phyloP scores from a whole-genome alignment of 64 coral and sea anemone genomes.

The Actinia equina region DNA sequence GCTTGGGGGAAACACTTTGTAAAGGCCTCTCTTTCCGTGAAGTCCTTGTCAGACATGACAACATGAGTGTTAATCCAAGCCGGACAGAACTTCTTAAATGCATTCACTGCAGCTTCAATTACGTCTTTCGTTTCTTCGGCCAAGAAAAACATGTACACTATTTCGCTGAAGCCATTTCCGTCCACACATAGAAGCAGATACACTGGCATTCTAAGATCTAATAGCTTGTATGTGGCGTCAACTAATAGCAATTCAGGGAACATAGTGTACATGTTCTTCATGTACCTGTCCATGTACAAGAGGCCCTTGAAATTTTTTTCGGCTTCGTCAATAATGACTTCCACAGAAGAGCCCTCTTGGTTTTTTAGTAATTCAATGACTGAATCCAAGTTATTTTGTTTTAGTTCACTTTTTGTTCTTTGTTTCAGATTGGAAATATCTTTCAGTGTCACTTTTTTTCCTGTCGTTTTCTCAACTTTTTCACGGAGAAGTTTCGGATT shows the following conservation, averaged over 20 bases:
- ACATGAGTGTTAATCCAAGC: slow-evolving; percentile 26
- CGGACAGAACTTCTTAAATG: slow-evolving; percentile 33
- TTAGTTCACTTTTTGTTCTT: slow-evolving; percentile 45
- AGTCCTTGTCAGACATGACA: not conserved
- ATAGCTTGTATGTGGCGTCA: not conserved
- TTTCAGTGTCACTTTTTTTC: slow-evolving; percentile 21
- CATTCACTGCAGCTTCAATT: slow-evolving; percentile 33
- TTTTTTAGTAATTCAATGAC: slow-evolving; percentile 32
- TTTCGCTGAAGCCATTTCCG: slow-evolving; percentile 40
- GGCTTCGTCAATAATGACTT: not conserved
- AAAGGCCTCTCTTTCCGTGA: slow-evolving; percentile 33
- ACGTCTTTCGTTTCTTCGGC: not conserved
- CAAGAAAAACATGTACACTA: slow-evolving; percentile 63
- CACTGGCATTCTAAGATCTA: slow-evolving; percentile 61
- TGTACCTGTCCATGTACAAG: no score
- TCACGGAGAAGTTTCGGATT: slow-evolving; percentile 44
- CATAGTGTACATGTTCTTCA: no score
- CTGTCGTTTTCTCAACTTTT: slow-evolving; percentile 36
- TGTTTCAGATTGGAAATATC: slow-evolving; percentile 64
- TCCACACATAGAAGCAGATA: slow-evolving; percentile 67
- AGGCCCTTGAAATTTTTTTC: no score
- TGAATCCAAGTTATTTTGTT: slow-evolving; percentile 54
- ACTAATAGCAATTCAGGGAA: no score
- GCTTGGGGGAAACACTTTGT: slow-evolving; percentile 30
- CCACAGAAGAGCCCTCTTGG: slow-evolving; percentile 26